Base-by-base conservation (phyloP, 2,797 vertebrate species). In the Poeciliopsis turneri region DNA sequence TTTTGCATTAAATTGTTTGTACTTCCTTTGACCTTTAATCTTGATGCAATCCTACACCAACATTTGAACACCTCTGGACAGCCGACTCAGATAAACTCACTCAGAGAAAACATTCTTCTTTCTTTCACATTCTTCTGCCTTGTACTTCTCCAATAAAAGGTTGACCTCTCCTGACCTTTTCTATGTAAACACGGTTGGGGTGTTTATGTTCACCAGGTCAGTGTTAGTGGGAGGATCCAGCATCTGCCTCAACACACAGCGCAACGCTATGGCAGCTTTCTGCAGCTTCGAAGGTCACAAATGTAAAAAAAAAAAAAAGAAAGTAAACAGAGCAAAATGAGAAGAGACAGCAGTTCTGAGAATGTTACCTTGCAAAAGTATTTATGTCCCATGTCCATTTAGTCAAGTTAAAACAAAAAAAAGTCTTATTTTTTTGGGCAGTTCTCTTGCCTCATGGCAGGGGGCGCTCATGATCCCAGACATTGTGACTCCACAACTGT, bases 201-300 rank as follows among this genome's bases (percentile, higher is more conserved):
- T 25, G 33, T 11, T 41, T 25, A 6, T 41, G 49, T 55, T 55
- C 11, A 41, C 49, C 13, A 76, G 74, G 11, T 46, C 43, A 25
- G 57, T n/a, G 43, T 76, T 23, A 33, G 43, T 64, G 64, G 64
- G 39, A 41, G 64, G 36, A 41, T 47, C 74, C 57, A 55, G 69
- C 77, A 88, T 94, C 95, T 96, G 95, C 95, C 87, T 86, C 93
- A 94, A 95, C 95, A 94, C 78, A 81, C 80, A 84, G 69, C 47
- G 7, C 47, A 70, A 69, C 5, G 43, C 39, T 45, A 23, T 39
- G 6, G 20, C 28, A 61, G 77, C 74, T 75, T 77, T 79, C 61
- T 87, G 66, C 33, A 49, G 28, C 74, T 46, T 12, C 77, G 59
- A 80, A 28, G 80, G 66, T 49, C 66, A 73, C 20, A 46, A 75